Conservation (phyloP, 2,888 invertebrate species). For the Tromatobia lineatoria region DNA sequence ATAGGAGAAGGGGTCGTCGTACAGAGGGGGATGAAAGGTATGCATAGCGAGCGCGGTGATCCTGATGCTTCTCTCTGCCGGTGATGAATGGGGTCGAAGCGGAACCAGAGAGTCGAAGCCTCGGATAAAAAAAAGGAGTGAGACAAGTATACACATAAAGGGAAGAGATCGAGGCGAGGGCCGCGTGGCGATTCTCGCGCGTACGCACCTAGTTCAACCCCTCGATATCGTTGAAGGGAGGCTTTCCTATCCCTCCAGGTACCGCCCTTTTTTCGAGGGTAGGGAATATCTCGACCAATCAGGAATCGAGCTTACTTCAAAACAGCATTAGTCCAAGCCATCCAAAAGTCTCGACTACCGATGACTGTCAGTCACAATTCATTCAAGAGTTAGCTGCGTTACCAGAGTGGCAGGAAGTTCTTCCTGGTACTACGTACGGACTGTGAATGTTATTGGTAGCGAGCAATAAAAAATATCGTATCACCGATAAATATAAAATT, state of each 20-base stretch:
- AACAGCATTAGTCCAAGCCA: slow-evolving; percentile 72
- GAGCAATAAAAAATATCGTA: background rate
- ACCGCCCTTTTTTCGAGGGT: slow-evolving; percentile 78
- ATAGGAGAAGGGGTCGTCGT: slow-evolving; percentile 61
- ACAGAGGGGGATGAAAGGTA: slow-evolving; percentile 60
- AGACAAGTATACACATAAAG: slow-evolving; percentile 22
- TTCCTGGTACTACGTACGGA: slow-evolving; percentile 21
- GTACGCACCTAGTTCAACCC: slow-evolving; percentile 69
- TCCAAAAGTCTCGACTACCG: slow-evolving; percentile 79
- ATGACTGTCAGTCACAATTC: slow-evolving; percentile 80
- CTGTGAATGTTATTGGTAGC: slow-evolving; percentile 2
- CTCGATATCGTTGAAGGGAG: slow-evolving; percentile 68
- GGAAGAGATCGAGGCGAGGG: slow-evolving; percentile 36
- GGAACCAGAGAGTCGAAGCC: slow-evolving; percentile 35
- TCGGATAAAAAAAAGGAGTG: slow-evolving; percentile 36
- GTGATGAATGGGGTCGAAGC: slow-evolving; percentile 39
- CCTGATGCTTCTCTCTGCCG: slow-evolving; percentile 41
- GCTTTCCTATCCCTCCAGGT: slow-evolving; percentile 60
- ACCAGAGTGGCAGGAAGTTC: slow-evolving; percentile 30
- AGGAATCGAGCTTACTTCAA: slow-evolving; percentile 63
- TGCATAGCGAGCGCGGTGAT: slow-evolving; percentile 44
- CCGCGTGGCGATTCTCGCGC: slow-evolving; percentile 65
- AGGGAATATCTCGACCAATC: slow-evolving; percentile 79
- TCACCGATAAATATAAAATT: background rate
- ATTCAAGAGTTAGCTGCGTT: slow-evolving; percentile 71